Percentiles rank a stretch among this genome's conserved stretches.
Conservation (phyloP, 2,113 vertebrate genomes). For the Anser cygnoides region DNA sequence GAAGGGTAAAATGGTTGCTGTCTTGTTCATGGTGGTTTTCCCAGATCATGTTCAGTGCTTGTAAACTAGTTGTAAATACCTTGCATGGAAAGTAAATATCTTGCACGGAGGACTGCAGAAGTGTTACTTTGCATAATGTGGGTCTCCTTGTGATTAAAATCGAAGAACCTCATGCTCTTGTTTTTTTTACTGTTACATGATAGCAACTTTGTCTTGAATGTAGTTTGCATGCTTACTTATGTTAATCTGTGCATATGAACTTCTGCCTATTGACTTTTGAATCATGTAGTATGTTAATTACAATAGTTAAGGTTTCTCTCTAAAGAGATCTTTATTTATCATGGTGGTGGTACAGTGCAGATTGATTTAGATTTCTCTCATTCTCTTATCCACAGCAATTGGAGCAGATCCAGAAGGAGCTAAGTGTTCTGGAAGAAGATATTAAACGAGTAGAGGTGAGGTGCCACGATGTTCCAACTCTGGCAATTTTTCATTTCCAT, state of each 20-base stretch:
- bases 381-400: slow-evolving; percentile 86
- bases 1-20: neutral
- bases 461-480: slow-evolving; percentile 49
- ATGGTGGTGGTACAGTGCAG: neutral
- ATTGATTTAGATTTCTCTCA: slow-evolving; percentile 64
- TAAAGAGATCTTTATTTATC: slow-evolving; percentile 34
- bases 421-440: slow-evolving; percentile 97
- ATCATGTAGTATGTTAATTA: neutral
- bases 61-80: neutral
- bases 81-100: neutral
- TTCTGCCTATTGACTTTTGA: neutral
- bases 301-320: neutral
- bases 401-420: slow-evolving; percentile 98
- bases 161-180: neutral
- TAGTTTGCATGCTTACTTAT: neutral
- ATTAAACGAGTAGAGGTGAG: slow-evolving; percentile 98
- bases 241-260: neutral
- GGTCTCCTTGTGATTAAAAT: neutral
- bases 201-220: neutral
- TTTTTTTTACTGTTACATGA: neutral
- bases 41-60: neutral
- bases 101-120: neutral
- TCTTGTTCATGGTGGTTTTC: neutral
- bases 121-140: neutral
- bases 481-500: slow-evolving; percentile 60